phyloP scores from a whole-genome alignment of 2,113 vertebrate species.

The Zosterops hypoxanthus region DNA sequence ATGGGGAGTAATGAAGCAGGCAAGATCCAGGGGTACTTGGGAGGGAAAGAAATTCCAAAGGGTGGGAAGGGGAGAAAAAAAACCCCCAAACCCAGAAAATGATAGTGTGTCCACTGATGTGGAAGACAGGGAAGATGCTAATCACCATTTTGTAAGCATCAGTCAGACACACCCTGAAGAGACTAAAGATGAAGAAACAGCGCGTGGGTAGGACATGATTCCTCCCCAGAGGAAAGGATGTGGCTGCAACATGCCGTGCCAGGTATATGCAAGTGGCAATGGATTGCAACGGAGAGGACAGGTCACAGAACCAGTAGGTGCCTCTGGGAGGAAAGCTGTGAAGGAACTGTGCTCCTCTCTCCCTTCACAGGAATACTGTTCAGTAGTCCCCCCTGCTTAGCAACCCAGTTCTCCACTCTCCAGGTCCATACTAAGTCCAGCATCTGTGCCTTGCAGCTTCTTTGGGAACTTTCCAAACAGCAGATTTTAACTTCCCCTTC shows the following conservation, averaged over 20 bases:
- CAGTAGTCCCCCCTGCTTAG: not conserved
- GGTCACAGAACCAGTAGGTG: not conserved
- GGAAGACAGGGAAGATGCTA: not conserved
- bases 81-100: not conserved
- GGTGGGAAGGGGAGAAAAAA: not conserved
- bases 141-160: not conserved
- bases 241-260: not conserved
- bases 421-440: not conserved
- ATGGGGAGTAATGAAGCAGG: not conserved
- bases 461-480: not conserved
- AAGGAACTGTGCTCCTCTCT: not conserved
- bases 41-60: not conserved
- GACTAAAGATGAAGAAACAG: not conserved
- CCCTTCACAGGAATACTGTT: not conserved
- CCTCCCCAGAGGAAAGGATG: not conserved
- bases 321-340: not conserved
- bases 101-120: not conserved
- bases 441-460: not conserved
- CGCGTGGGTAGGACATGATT: fast-evolving
- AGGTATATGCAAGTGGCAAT: not conserved
- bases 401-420: not conserved
- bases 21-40: not conserved
- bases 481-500: not conserved
- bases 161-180: not conserved
- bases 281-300: not conserved